Percentiles rank a stretch among this genome's conserved stretches.
Conservation (phyloP, 2,113 vertebrate genomes). For the Gobio gobio region DNA sequence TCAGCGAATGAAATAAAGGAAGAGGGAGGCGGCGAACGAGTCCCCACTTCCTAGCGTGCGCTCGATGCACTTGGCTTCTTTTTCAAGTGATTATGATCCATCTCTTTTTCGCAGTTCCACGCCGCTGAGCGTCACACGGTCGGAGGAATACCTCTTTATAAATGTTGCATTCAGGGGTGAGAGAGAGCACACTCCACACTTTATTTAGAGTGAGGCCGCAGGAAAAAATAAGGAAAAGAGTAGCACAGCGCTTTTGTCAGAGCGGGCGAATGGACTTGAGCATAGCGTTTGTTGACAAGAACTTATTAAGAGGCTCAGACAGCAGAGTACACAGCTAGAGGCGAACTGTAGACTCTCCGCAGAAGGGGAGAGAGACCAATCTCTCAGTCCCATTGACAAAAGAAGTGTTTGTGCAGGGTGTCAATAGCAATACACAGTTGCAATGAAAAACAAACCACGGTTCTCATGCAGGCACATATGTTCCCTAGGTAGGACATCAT, state of each 20-base stretch:
- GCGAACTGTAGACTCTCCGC: slow-evolving; percentile 55
- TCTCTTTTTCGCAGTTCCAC: slow-evolving; percentile 68
- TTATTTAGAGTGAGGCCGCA: slow-evolving; percentile 59
- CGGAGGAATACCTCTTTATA: slow-evolving; percentile 68
- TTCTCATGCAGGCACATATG: slow-evolving; percentile 11
- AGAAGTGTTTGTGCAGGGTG: slow-evolving; percentile 51
- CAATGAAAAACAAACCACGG: slow-evolving; percentile 44
- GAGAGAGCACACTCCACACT: slow-evolving; percentile 49
- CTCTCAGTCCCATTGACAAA: slow-evolving; percentile 45
- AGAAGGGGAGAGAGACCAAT: slow-evolving; percentile 34
- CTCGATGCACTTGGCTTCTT: slow-evolving; percentile 63
- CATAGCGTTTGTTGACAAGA: slow-evolving; percentile 69
- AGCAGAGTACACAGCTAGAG: slow-evolving; percentile 63
- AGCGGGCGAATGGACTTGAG: slow-evolving; percentile 52
- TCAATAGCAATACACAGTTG: slow-evolving; percentile 48
- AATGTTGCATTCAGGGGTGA: slow-evolving; percentile 68
- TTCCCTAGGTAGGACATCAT: not conserved
- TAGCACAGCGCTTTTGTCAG: not conserved
- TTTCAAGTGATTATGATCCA: slow-evolving; percentile 71
- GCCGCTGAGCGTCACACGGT: slow-evolving; percentile 63
- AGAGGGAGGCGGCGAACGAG: slow-evolving; percentile 23
- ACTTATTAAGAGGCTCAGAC: slow-evolving; percentile 63
- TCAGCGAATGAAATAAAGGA: slow-evolving; percentile 7
- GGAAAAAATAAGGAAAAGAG: slow-evolving; percentile 54
- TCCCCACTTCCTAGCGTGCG: slow-evolving; percentile 44